These are phyloP conservation scores for Sesia apiformis DNA, from an alignment of 2,888 invertebrate genomes.

Conservation along the genomic window DNA sequence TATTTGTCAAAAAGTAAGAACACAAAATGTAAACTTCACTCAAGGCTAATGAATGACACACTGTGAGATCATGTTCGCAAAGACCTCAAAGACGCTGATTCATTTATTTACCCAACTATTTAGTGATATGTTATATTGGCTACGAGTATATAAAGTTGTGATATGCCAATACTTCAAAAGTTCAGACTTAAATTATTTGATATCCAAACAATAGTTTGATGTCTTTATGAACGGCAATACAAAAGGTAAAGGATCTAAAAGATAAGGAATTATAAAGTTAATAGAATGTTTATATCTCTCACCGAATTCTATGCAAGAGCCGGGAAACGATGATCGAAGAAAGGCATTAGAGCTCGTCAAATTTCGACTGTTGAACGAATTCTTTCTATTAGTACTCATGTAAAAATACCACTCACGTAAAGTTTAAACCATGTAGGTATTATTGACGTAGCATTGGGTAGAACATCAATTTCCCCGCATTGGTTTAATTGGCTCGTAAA, in stretches of 20 bases:
- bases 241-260: too few species aligned
- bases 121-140: background rate
- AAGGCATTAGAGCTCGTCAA: too few species aligned
- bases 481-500: slow-evolving; percentile 52
- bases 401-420: background rate
- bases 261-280: too few species aligned
- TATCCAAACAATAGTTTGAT: too few species aligned
- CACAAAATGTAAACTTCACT: background rate
- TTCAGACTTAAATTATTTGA: too few species aligned
- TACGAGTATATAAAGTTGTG: background rate
- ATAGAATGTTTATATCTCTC: too few species aligned
- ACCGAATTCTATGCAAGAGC: too few species aligned
- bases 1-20: background rate
- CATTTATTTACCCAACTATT: background rate
- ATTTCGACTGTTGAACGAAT: too few species aligned
- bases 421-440: background rate
- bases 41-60: background rate
- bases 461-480: background rate
- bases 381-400: too few species aligned
- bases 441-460: background rate
- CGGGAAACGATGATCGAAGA: too few species aligned
- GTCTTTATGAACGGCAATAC: too few species aligned
- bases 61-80: background rate
- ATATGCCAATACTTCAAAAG: background rate
- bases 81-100: background rate